phyloP scores from a whole-genome alignment of 2,888 invertebrate species.

The Tiliacea aurago region DNA sequence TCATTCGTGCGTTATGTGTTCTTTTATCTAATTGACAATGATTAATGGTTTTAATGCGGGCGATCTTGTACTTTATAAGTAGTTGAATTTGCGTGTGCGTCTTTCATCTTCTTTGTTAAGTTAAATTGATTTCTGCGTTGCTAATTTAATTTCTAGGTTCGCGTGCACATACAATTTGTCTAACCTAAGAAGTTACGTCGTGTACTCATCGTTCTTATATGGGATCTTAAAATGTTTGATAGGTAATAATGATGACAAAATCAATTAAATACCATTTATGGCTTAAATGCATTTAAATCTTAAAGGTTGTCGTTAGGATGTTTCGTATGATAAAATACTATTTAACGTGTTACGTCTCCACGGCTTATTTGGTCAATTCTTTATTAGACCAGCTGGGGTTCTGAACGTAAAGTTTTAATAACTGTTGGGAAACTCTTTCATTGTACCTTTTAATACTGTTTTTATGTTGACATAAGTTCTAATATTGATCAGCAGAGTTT shows the following conservation, averaged over 20 bases:
- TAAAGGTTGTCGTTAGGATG: background rate
- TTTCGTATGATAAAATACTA: background rate
- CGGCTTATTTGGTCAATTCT: background rate
- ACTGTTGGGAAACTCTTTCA: background rate
- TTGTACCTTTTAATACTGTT: background rate
- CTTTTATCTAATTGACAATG: slow-evolving; percentile 53
- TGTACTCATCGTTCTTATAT: background rate
- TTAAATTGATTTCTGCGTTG: slow-evolving; percentile 19
- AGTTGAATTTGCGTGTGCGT: slow-evolving; percentile 5
- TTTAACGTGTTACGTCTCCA: background rate
- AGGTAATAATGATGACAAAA: background rate
- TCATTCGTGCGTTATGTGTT: slow-evolving; percentile 63
- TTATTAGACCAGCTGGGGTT: background rate
- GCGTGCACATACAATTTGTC: background rate
- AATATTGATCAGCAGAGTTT: background rate
- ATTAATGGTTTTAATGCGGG: slow-evolving; percentile 54
- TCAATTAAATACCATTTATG: background rate
- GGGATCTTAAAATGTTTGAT: background rate
- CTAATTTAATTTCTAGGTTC: background rate
- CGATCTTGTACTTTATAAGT: slow-evolving; percentile 39
- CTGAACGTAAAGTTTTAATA: background rate
- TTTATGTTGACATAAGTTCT: background rate
- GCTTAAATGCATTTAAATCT: background rate
- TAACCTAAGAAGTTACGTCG: background rate
- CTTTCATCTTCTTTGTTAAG: slow-evolving; percentile 23